Evolutionary conservation across 1,140 invertebrate genomes (phyloP), one percentile per base, ranked within the genome.

Genomic region (Zaprionus inermis): DNA sequence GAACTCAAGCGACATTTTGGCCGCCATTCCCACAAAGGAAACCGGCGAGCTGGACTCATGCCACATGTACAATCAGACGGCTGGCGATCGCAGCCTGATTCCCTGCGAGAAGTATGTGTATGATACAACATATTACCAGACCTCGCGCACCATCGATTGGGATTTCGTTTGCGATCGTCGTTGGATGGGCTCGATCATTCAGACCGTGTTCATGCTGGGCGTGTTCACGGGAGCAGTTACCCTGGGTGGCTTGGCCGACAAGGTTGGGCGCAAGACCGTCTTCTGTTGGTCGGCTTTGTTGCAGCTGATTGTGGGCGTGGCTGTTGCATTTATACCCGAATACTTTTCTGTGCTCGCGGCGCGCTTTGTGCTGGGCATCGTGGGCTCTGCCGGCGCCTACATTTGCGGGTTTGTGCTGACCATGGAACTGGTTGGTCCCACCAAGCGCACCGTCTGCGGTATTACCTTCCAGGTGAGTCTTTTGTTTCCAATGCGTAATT

Each of bases 121-220:
- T 75, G 96, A 97, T 77, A 93, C 92, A 2, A 95, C 93, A 0
- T 96, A 96, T 80, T 95, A 96, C 75, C 91, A 94, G 63, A 95
- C 94, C 0, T 96, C 96, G 0, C 93, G 95, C 63, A 95, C 94
- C 7, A 97, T 96, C 3, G 96, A 97, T 93, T 98, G 97, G 96
- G 93, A 97, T 82, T 94, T 98, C 36, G 96, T 98, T 0, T 98
- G 98, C 90, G 94, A 96, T 57, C 92, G 93, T 61, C 93, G 96
- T 66, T 98, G 96, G 96, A 95, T 96, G 94, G 95, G 96, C 3
- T 95, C 97, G 1, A 91, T 97, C 12, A 95, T 96, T 0, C 97
- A 98, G 88, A 96, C 94, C 1, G 91, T 94, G 7, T 98, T 97
- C 91, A 98, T 98, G 97, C 93, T 97, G 65, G 98, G 98, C n/a